Evolutionary conservation across 2,888 invertebrate genomes (phyloP).

Genomic region (Aquatica leii): DNA sequence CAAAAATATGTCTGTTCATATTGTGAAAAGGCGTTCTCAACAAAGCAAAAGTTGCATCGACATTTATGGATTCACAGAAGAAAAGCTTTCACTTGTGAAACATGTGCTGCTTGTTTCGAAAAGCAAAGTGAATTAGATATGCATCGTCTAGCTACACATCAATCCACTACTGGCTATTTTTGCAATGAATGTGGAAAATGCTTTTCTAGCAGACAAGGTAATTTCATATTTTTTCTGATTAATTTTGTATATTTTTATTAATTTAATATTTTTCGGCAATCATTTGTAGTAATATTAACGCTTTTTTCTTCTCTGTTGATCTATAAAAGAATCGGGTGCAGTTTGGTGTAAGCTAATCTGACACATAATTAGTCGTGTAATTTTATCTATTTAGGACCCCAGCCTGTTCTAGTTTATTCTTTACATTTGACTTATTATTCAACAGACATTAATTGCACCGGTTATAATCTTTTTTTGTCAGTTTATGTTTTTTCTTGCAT

Average conservation of each 20-base stretch:
- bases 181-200: conserved; percentile 61
- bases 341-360: too few relatives aligned
- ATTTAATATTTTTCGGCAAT: not conserved
- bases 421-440: too few relatives aligned
- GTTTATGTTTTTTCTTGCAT: too few relatives aligned
- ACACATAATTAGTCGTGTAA: too few relatives aligned
- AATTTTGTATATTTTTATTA: conserved; percentile 1
- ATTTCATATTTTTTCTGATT: not conserved
- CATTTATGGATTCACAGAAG: conserved; percentile 63
- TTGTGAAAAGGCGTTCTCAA: conserved; percentile 61
- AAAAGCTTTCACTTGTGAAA: conserved; percentile 60
- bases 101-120: conserved; percentile 59
- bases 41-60: conserved; percentile 62
- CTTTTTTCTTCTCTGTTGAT: too few relatives aligned
- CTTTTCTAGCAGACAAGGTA: conserved; percentile 60
- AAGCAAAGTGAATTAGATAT: conserved; percentile 58
- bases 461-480: too few relatives aligned
- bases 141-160: conserved; percentile 59
- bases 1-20: conserved; percentile 59
- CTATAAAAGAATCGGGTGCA: too few relatives aligned
- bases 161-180: conserved; percentile 58
- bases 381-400: too few relatives aligned
- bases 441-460: too few relatives aligned
- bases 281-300: too few relatives aligned
- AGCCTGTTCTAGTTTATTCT: too few relatives aligned